Evolutionary conservation across 2,797 vertebrate species (phyloP), one percentile per base, ranked within the genome.

Genomic region (Oceanodroma leucorhoa): DNA sequence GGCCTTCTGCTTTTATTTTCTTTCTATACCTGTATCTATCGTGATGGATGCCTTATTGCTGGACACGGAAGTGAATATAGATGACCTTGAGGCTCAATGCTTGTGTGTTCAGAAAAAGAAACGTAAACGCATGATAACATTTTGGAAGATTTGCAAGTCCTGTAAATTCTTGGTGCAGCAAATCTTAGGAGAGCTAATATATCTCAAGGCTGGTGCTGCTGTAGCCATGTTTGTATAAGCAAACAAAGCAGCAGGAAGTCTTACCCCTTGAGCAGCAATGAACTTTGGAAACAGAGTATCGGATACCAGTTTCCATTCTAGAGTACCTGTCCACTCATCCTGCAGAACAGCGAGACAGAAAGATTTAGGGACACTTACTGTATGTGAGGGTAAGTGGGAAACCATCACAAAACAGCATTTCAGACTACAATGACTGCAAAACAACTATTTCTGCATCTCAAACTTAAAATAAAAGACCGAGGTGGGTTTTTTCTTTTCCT

Each of bases 401-500:
- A 48, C 13, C 14, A 45, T 23, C 43, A 53, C 7, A 54, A 61
- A 62, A 8, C 41, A 38, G 32, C 6, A 26, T 77, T 77, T 83
- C 46, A 43, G n/a, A 21, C 61, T 43, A 19, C 41, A 45, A 3
- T 40, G 27, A 34, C 41, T 40, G 18, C 20, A 84, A 54, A 78
- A 20, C 40, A 62, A 38, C 19, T 78, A n/a, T 22, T 61, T 65
- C 41, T 65, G 41, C 36, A 76, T 32, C 20, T 80, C 34, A 30
- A 54, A 66, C 11, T 36, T 41, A 23, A 82, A 20, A 14, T 26
- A 72, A 40, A 48, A 61, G 17, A 20, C 13, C 8, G 1, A 80
- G 13, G 14, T 21, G 1, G 0, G 7, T 9, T 27, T n/a, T 58
- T 16, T 10, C 14, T 19, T 16, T 10, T 50, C 6, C 20, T 5